Evolutionary conservation across 2,797 vertebrate species (phyloP).

Genomic region (Phataginus tricuspis): DNA sequence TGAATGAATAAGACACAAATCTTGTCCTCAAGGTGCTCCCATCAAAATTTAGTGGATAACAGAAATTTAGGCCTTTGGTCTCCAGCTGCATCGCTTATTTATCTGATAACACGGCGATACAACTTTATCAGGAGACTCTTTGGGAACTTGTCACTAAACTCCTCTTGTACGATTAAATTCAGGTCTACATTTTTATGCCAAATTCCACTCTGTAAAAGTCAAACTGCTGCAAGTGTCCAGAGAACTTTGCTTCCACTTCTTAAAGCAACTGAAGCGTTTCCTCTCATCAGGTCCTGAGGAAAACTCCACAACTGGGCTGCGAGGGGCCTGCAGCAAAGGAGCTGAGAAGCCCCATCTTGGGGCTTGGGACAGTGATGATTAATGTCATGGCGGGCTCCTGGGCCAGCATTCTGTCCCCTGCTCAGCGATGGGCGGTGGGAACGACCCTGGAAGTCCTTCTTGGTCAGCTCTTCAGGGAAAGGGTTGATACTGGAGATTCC

Average conservation of each 20-base stretch:
- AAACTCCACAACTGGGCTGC: not conserved
- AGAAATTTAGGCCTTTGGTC: not conserved
- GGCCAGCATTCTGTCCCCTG: conserved; percentile 23
- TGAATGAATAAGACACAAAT: not conserved
- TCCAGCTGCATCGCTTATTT: not conserved
- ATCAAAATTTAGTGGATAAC: not conserved
- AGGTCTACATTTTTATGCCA: not conserved
- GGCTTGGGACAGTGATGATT: conserved; percentile 53
- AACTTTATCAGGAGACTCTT: conserved; percentile 28
- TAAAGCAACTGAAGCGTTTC: conserved; percentile 26
- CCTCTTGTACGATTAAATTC: not conserved
- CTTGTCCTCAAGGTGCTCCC: not conserved
- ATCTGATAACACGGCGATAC: not conserved
- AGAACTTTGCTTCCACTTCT: not conserved
- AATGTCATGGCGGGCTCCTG: conserved; percentile 12
- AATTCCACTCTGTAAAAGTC: not conserved
- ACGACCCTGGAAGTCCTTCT: conserved; percentile 55
- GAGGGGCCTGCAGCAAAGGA: not conserved
- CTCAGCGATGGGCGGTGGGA: conserved; percentile 24
- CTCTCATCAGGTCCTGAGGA: conserved; percentile 2
- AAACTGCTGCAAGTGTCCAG: not conserved
- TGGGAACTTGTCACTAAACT: not conserved
- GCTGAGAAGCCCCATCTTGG: conserved; percentile 35
- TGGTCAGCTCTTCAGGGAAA: conserved; percentile 75
- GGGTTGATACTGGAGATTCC: conserved; percentile 78